Conservation (phyloP, 2,797 vertebrate genomes). For the Anguilla marmorata region DNA sequence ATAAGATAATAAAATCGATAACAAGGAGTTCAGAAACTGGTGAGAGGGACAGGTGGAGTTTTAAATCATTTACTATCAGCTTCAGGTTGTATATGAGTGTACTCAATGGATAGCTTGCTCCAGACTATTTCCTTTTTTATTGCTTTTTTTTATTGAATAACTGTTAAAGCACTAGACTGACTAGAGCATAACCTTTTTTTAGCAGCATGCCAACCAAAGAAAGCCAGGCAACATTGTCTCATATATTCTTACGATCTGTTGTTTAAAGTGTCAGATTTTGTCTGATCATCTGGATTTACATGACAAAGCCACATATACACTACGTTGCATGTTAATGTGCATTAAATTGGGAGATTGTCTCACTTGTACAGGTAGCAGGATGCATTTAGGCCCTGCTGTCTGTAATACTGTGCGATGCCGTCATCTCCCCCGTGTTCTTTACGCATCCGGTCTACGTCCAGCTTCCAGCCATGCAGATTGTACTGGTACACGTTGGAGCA, state of each 20-base stretch:
- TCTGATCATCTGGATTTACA: not conserved
- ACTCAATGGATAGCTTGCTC: not conserved
- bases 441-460: slow-evolving; percentile 76
- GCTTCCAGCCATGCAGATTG: slow-evolving; percentile 76
- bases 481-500: slow-evolving; percentile 80
- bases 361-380: slow-evolving; percentile 86
- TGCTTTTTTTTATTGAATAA: not conserved
- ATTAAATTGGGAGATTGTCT: slow-evolving; percentile 46
- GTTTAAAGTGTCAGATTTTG: not conserved
- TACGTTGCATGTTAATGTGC: not conserved
- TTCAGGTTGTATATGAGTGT: not conserved
- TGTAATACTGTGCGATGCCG: slow-evolving; percentile 66
- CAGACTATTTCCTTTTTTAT: not conserved
- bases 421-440: slow-evolving; percentile 57
- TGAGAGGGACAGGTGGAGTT: not conserved
- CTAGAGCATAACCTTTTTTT: not conserved
- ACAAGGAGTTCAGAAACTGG: not conserved
- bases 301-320: not conserved
- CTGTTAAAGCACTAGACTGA: too few species aligned
- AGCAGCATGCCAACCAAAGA: not conserved
- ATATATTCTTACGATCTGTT: not conserved
- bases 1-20: not conserved
- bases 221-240: not conserved
- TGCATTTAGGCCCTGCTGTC: slow-evolving; percentile 52
- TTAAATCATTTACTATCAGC: not conserved